Evolutionary conservation across 1,140 invertebrate genomes (phyloP), one percentile per base, ranked within the genome.

Genomic region (Drosophila nigrodunni): DNA sequence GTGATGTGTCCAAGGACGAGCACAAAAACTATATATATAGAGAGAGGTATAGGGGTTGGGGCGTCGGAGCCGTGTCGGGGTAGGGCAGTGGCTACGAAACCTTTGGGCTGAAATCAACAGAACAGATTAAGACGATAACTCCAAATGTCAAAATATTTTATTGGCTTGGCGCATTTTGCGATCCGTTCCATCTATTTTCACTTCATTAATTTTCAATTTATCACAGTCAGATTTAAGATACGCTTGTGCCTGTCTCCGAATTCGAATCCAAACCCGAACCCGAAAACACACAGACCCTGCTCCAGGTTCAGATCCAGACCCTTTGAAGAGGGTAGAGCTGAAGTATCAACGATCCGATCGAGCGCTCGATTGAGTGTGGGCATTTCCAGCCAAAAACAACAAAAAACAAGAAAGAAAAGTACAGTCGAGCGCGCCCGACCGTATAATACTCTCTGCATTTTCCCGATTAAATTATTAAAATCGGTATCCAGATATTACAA

Each of bases 181-280:
- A 92, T 92, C 90, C 90, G 90, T 92, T 92, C 90, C 90, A 92
- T 92, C 90, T 92, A 92, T 92, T 92, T 92, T 92, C 90, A 92
- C 90, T 92, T 92, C 90, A 92, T 92, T 92, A 92, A 92, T 92
- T 92, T 92, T 92, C 90, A 92, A 92, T 92, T 92, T 92, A 92
- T 92, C 90, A 92, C 90, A 92, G 88, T 89, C 90, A 89, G 90
- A 92, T 92, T 92, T 87, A 58, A 86, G 90, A 92, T 92, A 92
- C 77, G 58, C 67, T 59, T 49, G 55, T 15, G 25, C 21, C 41
- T n/a, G 34, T 62, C 68, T 21, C 15, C 6, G 35, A 4, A 49
- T 44, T 8, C 11, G 15, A 34, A 30, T 30, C 25, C 50, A 8
- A 18, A 57, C 2, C 35, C 34, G 47, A 44, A 21, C 71, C 50